Conservation (phyloP, 1,140 invertebrate species). For the Goniozus legneri region DNA sequence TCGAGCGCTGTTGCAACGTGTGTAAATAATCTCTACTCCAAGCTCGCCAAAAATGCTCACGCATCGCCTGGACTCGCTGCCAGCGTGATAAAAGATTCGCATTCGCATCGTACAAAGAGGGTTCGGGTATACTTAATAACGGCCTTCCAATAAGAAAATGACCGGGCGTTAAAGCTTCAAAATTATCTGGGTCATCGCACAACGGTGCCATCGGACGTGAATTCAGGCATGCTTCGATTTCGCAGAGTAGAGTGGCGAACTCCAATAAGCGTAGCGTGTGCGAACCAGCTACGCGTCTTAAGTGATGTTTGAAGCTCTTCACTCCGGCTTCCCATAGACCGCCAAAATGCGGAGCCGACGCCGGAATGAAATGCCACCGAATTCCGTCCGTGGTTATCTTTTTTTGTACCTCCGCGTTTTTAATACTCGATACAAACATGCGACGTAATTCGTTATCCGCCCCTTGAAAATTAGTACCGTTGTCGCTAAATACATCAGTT, state of each 20-base stretch:
- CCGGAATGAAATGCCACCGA: slow-evolving; percentile 22
- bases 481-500: slow-evolving; percentile 10
- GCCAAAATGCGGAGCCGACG: slow-evolving; percentile 17
- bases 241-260: slow-evolving; percentile 21
- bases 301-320: slow-evolving; percentile 24
- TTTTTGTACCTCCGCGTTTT: background rate
- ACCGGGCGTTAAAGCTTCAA: slow-evolving; percentile 29
- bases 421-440: background rate
- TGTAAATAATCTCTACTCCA: background rate
- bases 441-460: slow-evolving; percentile 7
- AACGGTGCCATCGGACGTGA: slow-evolving; percentile 27
- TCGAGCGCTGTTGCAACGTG: background rate
- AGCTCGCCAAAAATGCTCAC: background rate
- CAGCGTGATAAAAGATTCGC: background rate
- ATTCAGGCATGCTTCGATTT: slow-evolving; percentile 26
- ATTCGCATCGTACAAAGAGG: background rate
- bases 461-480: slow-evolving; percentile 16
- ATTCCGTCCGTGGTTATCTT: slow-evolving; percentile 7
- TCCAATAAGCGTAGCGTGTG: slow-evolving; percentile 22
- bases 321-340: too few species aligned
- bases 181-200: slow-evolving; percentile 21
- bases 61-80: background rate
- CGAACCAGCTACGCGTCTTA: slow-evolving; percentile 16
- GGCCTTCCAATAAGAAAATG: slow-evolving; percentile 26
- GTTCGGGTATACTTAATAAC: background rate